phyloP scores from a whole-genome alignment of 2,113 vertebrate genomes.

The Cynocephalus volans region DNA sequence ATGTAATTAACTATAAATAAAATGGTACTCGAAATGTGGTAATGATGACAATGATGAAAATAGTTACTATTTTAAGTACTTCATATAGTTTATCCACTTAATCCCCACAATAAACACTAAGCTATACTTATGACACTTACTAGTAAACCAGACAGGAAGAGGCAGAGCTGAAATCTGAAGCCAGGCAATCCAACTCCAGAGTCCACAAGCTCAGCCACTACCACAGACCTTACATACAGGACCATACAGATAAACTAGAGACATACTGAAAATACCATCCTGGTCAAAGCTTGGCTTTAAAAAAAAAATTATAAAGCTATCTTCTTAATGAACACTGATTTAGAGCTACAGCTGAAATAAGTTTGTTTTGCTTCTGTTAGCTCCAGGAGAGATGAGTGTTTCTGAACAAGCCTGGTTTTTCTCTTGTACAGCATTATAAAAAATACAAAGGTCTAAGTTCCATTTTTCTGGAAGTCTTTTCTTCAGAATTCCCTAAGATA shows the following conservation, averaged over 20 bases:
- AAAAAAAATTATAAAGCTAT: neutral
- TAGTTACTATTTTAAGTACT: neutral
- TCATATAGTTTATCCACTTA: neutral
- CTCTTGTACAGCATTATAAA: constrained; percentile 34
- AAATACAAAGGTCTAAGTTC: constrained; percentile 3
- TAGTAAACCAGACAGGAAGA: neutral
- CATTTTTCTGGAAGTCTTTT: neutral
- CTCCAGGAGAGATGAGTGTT: neutral
- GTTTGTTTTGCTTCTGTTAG: neutral
- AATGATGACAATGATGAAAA: neutral
- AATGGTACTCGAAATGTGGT: neutral
- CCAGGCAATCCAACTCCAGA: neutral
- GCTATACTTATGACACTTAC: neutral
- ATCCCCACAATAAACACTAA: neutral
- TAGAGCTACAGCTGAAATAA: neutral
- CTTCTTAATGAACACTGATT: neutral
- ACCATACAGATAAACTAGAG: neutral
- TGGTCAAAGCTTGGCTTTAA: neutral
- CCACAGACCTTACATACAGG: neutral
- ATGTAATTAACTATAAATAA: constrained; percentile 16
- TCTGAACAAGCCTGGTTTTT: constrained; percentile 2
- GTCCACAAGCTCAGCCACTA: neutral
- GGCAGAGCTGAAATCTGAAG: neutral
- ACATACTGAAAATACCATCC: constrained; percentile 16
- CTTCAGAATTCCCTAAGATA: constrained; percentile 40